A percentile compares a stretch with the other conserved stretches of the same genome.
Evolutionary conservation across 2,888 invertebrate species (phyloP).

Genomic region (Sericinus montela): DNA sequence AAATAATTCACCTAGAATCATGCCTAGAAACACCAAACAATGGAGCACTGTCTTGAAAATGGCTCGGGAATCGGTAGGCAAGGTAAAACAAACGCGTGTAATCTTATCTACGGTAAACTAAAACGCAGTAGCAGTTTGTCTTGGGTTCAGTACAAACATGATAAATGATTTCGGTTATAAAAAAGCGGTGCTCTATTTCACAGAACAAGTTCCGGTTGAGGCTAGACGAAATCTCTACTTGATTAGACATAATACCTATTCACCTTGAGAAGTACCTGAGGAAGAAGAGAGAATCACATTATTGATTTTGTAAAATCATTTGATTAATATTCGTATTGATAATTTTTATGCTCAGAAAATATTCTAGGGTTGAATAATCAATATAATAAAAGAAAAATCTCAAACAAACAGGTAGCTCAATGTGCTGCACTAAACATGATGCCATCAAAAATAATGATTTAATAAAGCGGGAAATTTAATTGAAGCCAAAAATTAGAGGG

Average conservation of each 20-base stretch:
- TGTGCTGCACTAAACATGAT: conserved; percentile 19
- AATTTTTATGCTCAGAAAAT: conserved; percentile 6
- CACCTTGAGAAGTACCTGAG: conserved; percentile 79
- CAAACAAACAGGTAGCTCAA: conserved; percentile 19
- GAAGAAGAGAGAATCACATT: conserved; percentile 72
- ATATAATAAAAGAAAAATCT: conserved; percentile 11
- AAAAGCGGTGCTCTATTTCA: conserved; percentile 69
- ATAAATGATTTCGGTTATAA: conserved; percentile 75
- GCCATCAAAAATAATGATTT: conserved; percentile 64
- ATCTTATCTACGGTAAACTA: conserved; percentile 76
- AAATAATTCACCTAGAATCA: conserved; percentile 32
- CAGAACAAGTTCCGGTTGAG: conserved; percentile 72
- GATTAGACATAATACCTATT: conserved; percentile 75
- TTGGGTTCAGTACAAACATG: conserved; percentile 74
- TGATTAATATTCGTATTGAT: conserved; percentile 21
- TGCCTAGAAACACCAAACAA: conserved; percentile 58
- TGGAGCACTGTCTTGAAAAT: conserved; percentile 69
- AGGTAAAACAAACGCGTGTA: conserved; percentile 70
- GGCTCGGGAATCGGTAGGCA: conserved; percentile 68
- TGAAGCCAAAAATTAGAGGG: conserved; percentile 76
- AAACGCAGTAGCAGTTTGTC: conserved; percentile 78
- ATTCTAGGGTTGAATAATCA: too few relatives aligned
- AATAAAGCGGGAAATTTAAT: conserved; percentile 70
- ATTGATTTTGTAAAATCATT: conserved; percentile 41
- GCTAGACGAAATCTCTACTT: conserved; percentile 64